A percentile compares a stretch with the other conserved stretches of the same genome.
These are phyloP conservation scores for Rhineura floridana DNA, from an alignment of 2,113 vertebrate genomes.

Conservation along the genomic window DNA sequence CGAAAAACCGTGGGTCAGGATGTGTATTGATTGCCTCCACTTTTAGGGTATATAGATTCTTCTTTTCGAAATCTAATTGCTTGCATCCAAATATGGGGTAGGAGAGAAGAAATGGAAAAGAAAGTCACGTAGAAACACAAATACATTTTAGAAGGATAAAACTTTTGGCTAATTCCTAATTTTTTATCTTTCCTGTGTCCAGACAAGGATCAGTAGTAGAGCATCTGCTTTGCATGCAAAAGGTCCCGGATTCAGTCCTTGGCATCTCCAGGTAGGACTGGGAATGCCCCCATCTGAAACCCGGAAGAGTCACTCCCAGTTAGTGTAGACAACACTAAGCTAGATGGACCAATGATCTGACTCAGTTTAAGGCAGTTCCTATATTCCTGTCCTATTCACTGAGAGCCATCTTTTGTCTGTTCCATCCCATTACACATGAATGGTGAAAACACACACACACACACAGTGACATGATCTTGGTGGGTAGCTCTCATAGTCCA, in stretches of 20 bases:
- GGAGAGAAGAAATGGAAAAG: not conserved
- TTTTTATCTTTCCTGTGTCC: not conserved
- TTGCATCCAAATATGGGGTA: slow-evolving; percentile 66
- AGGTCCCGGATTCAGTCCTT: too few relatives aligned
- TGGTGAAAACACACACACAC: rapidly evolving
- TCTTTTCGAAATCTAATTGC: slow-evolving; percentile 95
- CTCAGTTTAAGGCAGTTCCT: too few relatives aligned
- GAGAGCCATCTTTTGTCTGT: not conserved
- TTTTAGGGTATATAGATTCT: slow-evolving; percentile 85
- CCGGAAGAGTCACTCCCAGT: too few relatives aligned
- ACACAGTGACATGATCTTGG: not conserved
- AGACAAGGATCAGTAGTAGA: not conserved
- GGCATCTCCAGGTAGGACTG: too few relatives aligned
- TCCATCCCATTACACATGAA: not conserved
- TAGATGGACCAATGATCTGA: too few relatives aligned
- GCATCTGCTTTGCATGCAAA: too few relatives aligned
- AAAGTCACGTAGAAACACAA: not conserved
- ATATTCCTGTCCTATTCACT: too few relatives aligned
- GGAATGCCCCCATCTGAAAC: too few relatives aligned
- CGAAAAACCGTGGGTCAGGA: slow-evolving; percentile 87
- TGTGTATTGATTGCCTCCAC: slow-evolving; percentile 92
- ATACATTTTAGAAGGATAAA: not conserved
- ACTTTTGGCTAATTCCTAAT: not conserved
- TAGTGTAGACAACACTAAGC: too few relatives aligned
- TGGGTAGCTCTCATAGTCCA: not conserved